Base-by-base conservation (phyloP, 30 jellyfish, hydroid and myxozoan species). In the Mastigias papua region DNA sequence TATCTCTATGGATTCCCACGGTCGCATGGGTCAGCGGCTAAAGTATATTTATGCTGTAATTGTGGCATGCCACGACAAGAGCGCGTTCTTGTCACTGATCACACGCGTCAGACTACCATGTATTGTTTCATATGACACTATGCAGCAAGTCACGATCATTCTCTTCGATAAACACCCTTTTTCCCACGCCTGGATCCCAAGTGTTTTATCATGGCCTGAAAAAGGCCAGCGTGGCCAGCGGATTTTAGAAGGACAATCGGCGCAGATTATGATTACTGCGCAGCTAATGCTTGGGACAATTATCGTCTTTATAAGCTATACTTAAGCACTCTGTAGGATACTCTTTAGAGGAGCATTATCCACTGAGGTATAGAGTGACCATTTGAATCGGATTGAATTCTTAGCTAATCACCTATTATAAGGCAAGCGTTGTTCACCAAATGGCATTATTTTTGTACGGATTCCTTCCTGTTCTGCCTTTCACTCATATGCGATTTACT, bases 211-310 rank as follows among this genome's bases (percentile, higher is more conserved):
- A 69, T 35, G 74, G 92, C 81, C 92, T 82, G 92, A 82, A 82
- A 82, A 82, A 82, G 92, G 92, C 92, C 92, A 82, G 73, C 92
- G 81, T 82, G 92, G 92, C 69, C 92, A 82, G 92, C 92, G 92
- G 92, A 82, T 82, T 82, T 48, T 11, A 50, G 9, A 28, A 48
- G 57, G 46, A 82, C 86, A 82, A 82, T 68, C 69, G 80, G 81
- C 86, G 86, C 79, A 34, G 73, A 82, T 76, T 62, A 76, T 31
- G 68, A 35, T 25, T 57, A 65, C 87, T 76, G 87, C 87, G 87
- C 87, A 76, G 76, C 64, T 76, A 8, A 74, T 13, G 48, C 54
- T 11, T 54, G 50, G 54, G n/a, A 74, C 73, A 42, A n/a, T 74
- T 54, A 11, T 13, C 1, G 54, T 31, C 6, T 20, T 76, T 50